Evolutionary conservation across 1,140 invertebrate genomes (phyloP).

Genomic region (Drosophila subobscura): DNA sequence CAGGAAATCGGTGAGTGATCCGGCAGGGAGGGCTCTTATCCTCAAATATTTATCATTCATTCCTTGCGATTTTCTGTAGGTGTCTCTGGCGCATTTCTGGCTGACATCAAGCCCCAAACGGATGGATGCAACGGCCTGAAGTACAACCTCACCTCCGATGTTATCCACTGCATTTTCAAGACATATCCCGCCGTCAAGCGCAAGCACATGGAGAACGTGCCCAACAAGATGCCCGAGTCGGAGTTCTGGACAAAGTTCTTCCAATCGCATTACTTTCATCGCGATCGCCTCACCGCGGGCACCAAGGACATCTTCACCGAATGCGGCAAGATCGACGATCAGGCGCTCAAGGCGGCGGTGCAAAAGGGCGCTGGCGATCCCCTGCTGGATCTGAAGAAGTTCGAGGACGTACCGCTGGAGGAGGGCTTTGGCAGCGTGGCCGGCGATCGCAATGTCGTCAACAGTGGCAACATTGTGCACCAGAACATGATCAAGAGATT

Average conservation of each 20-base stretch:
- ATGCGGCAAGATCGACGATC: slow-evolving; percentile 97
- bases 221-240: slow-evolving; percentile 95
- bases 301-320: slow-evolving; percentile 98
- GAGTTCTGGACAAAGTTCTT: slow-evolving; percentile 99
- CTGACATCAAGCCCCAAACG: slow-evolving; percentile 98
- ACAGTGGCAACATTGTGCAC: slow-evolving; percentile 91
- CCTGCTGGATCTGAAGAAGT: slow-evolving; percentile 91
- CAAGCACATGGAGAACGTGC: slow-evolving; percentile 98
- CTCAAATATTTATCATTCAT: neutral
- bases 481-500: slow-evolving; percentile 97
- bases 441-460: slow-evolving; percentile 85
- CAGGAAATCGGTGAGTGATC: slow-evolving; percentile 91
- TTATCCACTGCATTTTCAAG: slow-evolving; percentile 99
- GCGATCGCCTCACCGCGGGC: slow-evolving; percentile 93
- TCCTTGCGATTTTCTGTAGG: slow-evolving; percentile 82
- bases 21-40: neutral
- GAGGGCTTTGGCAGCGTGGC: slow-evolving; percentile 87
- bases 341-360: slow-evolving; percentile 92
- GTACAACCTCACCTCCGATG: slow-evolving; percentile 98
- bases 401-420: slow-evolving; percentile 90
- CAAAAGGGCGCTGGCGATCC: slow-evolving; percentile 90
- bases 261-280: slow-evolving; percentile 99
- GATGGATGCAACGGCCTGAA: slow-evolving; percentile 98
- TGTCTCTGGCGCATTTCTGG: slow-evolving; percentile 94
- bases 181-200: slow-evolving; percentile 99